Evolutionary conservation across 1,140 invertebrate species (phyloP).

Genomic region (Coboldia fuscipes): DNA sequence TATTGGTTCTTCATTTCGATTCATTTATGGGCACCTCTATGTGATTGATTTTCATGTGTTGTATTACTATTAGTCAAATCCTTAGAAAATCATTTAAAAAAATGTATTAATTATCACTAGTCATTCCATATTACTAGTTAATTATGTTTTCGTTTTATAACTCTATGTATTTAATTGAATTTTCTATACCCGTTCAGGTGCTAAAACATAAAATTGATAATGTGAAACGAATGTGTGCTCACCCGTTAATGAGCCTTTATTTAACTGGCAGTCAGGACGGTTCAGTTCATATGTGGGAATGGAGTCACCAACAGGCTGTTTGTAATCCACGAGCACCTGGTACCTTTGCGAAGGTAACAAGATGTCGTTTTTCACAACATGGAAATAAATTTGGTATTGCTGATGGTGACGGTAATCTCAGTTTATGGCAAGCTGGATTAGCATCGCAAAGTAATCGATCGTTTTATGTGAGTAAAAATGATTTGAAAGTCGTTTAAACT

Average conservation of each 20-base stretch:
- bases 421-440: slow-evolving; percentile 83
- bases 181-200: slow-evolving; percentile 23
- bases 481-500: not conserved
- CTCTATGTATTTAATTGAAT: slow-evolving; percentile 3
- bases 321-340: slow-evolving; percentile 63
- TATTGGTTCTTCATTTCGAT: too few relatives aligned
- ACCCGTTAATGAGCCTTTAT: slow-evolving; percentile 86
- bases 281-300: slow-evolving; percentile 94
- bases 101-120: slow-evolving; percentile 15
- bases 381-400: slow-evolving; percentile 97
- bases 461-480: slow-evolving; percentile 69
- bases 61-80: too few relatives aligned
- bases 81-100: slow-evolving; percentile 30
- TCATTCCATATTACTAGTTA: not conserved
- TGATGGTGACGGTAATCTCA: slow-evolving; percentile 77
- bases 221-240: slow-evolving; percentile 83
- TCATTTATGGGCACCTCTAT: too few relatives aligned
- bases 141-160: slow-evolving; percentile 6
- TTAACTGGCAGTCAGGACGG: slow-evolving; percentile 93
- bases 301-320: slow-evolving; percentile 80
- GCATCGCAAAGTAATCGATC: slow-evolving; percentile 63
- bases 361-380: slow-evolving; percentile 84
- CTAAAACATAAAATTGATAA: slow-evolving; percentile 79
- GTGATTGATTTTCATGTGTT: too few relatives aligned
- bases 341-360: slow-evolving; percentile 87